These are phyloP conservation scores for Euplagia quadripunctaria DNA, from an alignment of 2,888 invertebrate genomes.

Conservation along the genomic window DNA sequence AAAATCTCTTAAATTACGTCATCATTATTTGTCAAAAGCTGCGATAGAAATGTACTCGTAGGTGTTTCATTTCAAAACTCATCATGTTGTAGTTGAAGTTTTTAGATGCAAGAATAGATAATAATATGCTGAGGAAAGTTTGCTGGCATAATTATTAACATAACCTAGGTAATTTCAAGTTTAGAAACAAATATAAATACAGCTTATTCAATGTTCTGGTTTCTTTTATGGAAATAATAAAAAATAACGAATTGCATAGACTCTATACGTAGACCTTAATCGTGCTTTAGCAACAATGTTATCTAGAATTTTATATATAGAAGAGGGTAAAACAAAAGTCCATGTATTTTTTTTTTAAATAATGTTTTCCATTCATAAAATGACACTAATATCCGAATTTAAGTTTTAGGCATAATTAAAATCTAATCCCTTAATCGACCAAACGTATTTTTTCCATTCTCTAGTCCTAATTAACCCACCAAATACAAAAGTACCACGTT, in stretches of 20 bases:
- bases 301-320: neutral
- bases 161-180: neutral
- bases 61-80: neutral
- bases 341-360: neutral
- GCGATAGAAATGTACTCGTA: neutral
- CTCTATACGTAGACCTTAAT: neutral
- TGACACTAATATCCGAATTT: too few species aligned
- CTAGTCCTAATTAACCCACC: constrained; percentile 46
- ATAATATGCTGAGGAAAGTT: neutral
- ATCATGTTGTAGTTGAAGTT: neutral
- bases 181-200: neutral
- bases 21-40: neutral
- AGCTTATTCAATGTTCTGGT: neutral
- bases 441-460: neutral
- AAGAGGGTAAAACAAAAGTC: neutral
- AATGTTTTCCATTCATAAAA: too few species aligned
- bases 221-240: neutral
- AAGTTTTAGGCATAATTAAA: too few species aligned
- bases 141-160: neutral
- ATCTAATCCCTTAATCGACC: too few species aligned
- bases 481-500: constrained; percentile 38
- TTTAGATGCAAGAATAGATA: neutral
- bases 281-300: neutral
- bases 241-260: too few species aligned
- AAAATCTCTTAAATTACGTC: neutral